Percentiles rank a stretch among this genome's conserved stretches.
These are phyloP conservation scores for Archilochus colubris DNA, from an alignment of 2,113 vertebrate genomes.

Conservation along the genomic window DNA sequence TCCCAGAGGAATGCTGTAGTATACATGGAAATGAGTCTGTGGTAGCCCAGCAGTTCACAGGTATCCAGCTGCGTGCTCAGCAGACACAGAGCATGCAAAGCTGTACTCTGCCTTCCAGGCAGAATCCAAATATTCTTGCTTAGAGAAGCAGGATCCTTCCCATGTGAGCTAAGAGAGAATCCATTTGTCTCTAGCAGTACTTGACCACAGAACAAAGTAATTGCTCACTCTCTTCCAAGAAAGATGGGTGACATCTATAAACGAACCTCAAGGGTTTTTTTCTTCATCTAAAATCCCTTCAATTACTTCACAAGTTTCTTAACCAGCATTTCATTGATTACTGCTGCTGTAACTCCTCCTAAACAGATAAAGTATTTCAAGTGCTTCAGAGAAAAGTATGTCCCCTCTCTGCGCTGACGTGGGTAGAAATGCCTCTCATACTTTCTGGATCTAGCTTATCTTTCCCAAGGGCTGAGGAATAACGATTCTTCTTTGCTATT, in stretches of 20 bases:
- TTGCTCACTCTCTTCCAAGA: background rate
- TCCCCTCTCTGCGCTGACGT: background rate
- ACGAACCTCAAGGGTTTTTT: background rate
- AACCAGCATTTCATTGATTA: background rate
- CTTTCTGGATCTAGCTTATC: constrained; percentile 34
- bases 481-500: background rate
- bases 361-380: background rate
- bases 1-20: constrained; percentile 27
- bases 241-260: background rate
- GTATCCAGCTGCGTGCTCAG: background rate
- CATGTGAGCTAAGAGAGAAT: background rate
- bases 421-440: constrained; percentile 30
- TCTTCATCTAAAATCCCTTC: background rate
- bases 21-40: constrained; percentile 29
- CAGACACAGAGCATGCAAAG: background rate
- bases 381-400: background rate
- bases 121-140: background rate
- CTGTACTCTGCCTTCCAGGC: background rate
- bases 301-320: background rate
- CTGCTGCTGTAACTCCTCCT: background rate
- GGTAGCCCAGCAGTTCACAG: background rate
- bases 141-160: background rate
- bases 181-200: background rate
- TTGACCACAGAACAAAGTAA: background rate
- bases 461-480: background rate